Conservation (phyloP, 2,113 vertebrate species). For the Silurus meridionalis region DNA sequence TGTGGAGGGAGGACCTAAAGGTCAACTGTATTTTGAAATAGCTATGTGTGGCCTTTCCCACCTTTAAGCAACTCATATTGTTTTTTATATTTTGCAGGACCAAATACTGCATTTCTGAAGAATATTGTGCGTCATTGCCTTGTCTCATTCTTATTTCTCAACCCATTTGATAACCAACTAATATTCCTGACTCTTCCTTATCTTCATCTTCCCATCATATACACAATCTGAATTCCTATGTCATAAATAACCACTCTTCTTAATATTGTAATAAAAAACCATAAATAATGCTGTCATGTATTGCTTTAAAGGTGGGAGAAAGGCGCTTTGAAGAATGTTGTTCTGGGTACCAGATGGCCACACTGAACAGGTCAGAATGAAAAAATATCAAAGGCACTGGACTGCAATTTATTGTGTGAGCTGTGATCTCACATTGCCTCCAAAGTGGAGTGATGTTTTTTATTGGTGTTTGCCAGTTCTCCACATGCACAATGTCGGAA, state of each 20-base stretch:
- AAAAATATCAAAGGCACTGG: constrained; percentile 40
- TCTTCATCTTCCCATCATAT: background rate
- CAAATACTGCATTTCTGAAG: background rate
- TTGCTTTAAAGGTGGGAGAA: constrained; percentile 23
- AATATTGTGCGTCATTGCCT: background rate
- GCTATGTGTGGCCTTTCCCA: background rate
- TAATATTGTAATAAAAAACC: constrained; percentile 17
- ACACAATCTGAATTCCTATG: background rate
- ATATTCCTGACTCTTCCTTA: constrained; percentile 1
- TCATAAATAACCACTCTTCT: constrained; percentile 21
- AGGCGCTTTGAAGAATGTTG: constrained; percentile 35
- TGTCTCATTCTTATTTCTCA: background rate
- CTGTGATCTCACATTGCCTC: constrained; percentile 38
- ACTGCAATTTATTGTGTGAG: constrained; percentile 44
- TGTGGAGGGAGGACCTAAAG: constrained; percentile 8
- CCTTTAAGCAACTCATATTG: background rate
- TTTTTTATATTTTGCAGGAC: background rate
- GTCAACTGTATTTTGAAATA: constrained; percentile 14
- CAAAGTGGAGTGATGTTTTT: constrained; percentile 32
- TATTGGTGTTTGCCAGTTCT: constrained; percentile 30
- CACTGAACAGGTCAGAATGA: constrained; percentile 33
- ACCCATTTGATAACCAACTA: no score
- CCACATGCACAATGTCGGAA: background rate
- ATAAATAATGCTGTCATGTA: constrained; percentile 20
- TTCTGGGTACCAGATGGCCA: constrained; percentile 45